Evolutionary conservation across 2,888 invertebrate species (phyloP).

Genomic region (Melanchra persicariae): DNA sequence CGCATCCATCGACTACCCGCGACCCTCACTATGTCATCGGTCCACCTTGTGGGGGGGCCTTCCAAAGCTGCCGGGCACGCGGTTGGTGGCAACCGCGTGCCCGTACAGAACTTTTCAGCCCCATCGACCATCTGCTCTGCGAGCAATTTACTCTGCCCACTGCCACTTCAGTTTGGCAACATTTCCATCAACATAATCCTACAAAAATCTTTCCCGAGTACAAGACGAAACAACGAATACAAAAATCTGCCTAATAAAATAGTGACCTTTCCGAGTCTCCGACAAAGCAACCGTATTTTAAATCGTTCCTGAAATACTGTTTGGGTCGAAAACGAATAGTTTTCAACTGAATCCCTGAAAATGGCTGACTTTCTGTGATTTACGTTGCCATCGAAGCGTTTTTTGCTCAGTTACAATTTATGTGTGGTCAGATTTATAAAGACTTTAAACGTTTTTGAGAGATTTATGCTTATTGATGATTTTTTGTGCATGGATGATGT

Average conservation of each 20-base stretch:
- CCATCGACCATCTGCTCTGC: too few species aligned
- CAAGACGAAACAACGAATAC: constrained; percentile 1
- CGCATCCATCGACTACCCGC: too few species aligned
- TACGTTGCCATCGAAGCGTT: constrained; percentile 37
- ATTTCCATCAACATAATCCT: neutral
- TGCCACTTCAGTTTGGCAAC: too few species aligned
- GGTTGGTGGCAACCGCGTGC: too few species aligned
- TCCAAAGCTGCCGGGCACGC: too few species aligned
- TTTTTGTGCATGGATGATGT: constrained; percentile 10
- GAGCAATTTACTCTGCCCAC: too few species aligned
- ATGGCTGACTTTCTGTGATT: constrained; percentile 58
- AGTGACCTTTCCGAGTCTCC: constrained; percentile 5
- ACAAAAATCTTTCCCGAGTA: neutral
- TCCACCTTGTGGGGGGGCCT: too few species aligned
- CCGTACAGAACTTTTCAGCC: too few species aligned
- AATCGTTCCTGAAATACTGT: constrained; percentile 45
- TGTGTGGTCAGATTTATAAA: constrained; percentile 35
- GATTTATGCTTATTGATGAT: constrained; percentile 27
- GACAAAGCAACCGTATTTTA: constrained; percentile 50
- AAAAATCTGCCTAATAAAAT: constrained; percentile 5
- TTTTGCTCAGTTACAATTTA: constrained; percentile 48
- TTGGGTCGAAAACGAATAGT: constrained; percentile 48
- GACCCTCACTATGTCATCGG: too few species aligned
- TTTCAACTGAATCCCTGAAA: constrained; percentile 57
- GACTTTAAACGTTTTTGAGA: constrained; percentile 45